phyloP scores from a whole-genome alignment of 2,797 vertebrate species.

The Phoeniculus purpureus region DNA sequence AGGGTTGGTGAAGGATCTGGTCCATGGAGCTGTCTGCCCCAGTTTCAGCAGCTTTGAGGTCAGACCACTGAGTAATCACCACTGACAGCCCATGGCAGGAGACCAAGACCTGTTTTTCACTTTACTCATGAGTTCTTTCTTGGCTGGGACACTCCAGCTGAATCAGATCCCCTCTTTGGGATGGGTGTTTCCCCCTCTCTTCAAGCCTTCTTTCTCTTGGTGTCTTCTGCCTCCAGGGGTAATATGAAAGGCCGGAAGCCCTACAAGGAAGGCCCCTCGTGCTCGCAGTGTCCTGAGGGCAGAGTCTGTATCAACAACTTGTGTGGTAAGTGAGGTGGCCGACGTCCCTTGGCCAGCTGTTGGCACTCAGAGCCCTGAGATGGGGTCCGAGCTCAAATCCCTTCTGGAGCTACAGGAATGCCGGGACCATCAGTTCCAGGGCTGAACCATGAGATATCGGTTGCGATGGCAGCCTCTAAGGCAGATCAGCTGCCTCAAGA shows the following conservation, averaged over 20 bases:
- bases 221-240: constrained; percentile 65
- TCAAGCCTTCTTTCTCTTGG: neutral
- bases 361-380: neutral
- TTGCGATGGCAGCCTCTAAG: neutral
- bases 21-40: neutral
- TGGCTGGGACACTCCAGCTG: neutral
- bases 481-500: neutral
- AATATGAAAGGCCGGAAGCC: constrained; percentile 72
- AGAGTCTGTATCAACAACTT: constrained; percentile 68
- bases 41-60: neutral
- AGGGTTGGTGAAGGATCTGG: neutral
- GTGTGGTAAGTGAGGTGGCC: constrained; percentile 65
- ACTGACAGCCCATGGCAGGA: neutral
- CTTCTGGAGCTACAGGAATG: neutral
- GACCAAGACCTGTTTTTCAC: neutral
- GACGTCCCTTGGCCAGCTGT: accelerated
- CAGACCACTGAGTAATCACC: neutral
- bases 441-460: neutral
- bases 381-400: neutral
- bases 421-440: neutral
- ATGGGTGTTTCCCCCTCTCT: neutral
- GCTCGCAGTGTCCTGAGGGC: constrained; percentile 59
- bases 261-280: constrained; percentile 67
- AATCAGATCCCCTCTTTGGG: neutral
- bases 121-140: neutral